Percentiles rank a stretch among this genome's conserved stretches.
These are phyloP conservation scores for Bos indicus DNA, from an alignment of 2,113 vertebrate genomes.

Conservation along the genomic window DNA sequence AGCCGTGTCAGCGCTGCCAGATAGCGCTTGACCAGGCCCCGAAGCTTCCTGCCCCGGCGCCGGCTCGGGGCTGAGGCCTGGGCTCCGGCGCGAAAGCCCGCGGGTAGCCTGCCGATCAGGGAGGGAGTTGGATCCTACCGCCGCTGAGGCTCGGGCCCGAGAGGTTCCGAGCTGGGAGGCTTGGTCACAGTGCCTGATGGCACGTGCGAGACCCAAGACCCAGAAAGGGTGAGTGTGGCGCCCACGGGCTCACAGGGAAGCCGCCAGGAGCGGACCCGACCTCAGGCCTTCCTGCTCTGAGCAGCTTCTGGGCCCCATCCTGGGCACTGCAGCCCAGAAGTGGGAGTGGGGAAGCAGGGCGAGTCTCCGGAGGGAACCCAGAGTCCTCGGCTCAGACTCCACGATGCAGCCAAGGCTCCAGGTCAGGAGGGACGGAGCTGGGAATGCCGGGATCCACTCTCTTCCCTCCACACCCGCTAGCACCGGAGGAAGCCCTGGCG, in stretches of 20 bases:
- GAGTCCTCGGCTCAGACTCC: background rate
- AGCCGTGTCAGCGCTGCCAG: background rate
- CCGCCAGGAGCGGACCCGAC: background rate
- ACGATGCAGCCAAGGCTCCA: background rate
- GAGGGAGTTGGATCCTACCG: background rate
- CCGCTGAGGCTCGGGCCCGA: background rate
- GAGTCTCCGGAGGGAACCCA: background rate
- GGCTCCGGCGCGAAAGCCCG: background rate
- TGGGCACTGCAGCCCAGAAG: background rate
- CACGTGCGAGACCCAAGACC: background rate
- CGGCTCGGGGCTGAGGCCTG: background rate
- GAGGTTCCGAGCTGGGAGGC: background rate
- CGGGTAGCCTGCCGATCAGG: background rate
- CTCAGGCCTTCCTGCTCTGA: background rate
- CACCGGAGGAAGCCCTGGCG: background rate
- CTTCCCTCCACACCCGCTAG: background rate
- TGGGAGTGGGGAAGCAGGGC: background rate
- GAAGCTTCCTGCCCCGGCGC: background rate
- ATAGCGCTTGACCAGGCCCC: background rate
- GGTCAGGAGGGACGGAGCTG: background rate
- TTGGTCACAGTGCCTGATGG: background rate
- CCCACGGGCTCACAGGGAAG: background rate
- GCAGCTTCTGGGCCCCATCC: background rate
- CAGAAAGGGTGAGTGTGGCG: background rate
- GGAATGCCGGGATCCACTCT: background rate